Percentiles rank a stretch among this genome's conserved stretches.
phyloP scores from a whole-genome alignment of 2,888 invertebrate species.

The Drosophila macrothrix region DNA sequence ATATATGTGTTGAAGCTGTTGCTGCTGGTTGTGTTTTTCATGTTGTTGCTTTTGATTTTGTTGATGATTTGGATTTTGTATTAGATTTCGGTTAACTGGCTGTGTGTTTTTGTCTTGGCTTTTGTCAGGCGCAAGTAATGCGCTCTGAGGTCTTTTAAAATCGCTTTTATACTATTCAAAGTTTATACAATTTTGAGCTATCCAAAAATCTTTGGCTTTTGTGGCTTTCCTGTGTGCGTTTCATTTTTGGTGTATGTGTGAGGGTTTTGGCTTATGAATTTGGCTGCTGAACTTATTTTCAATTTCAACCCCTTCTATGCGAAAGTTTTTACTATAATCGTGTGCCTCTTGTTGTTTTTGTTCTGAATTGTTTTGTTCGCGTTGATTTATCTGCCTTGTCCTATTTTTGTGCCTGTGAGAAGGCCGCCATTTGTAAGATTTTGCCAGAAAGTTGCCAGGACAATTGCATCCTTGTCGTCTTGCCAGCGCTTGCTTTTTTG shows the following conservation, averaged over 20 bases:
- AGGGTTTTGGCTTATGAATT: slow-evolving; percentile 45
- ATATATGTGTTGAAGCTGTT: slow-evolving; percentile 61
- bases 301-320: slow-evolving; percentile 66
- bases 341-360: slow-evolving; percentile 43
- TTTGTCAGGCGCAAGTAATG: slow-evolving; percentile 66
- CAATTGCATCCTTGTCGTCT: slow-evolving; percentile 64
- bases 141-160: slow-evolving; percentile 46
- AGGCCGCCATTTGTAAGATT: slow-evolving; percentile 78
- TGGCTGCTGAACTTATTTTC: slow-evolving; percentile 62
- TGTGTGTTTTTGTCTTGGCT: slow-evolving; percentile 53
- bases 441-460: slow-evolving; percentile 73
- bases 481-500: slow-evolving; percentile 54
- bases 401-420: slow-evolving; percentile 64
- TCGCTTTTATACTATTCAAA: slow-evolving; percentile 26
- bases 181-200: slow-evolving; percentile 42
- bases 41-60: slow-evolving; percentile 60
- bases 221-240: slow-evolving; percentile 25
- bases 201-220: slow-evolving; percentile 49
- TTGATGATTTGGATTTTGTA: slow-evolving; percentile 50
- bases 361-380: slow-evolving; percentile 59
- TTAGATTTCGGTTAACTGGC: slow-evolving; percentile 57
- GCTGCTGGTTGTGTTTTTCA: slow-evolving; percentile 61
- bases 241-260: slow-evolving; percentile 17
- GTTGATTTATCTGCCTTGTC: slow-evolving; percentile 73
- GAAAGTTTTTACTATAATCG: slow-evolving; percentile 62